Evolutionary conservation across 2,797 vertebrate species (phyloP).

Genomic region (Catharus ustulatus): DNA sequence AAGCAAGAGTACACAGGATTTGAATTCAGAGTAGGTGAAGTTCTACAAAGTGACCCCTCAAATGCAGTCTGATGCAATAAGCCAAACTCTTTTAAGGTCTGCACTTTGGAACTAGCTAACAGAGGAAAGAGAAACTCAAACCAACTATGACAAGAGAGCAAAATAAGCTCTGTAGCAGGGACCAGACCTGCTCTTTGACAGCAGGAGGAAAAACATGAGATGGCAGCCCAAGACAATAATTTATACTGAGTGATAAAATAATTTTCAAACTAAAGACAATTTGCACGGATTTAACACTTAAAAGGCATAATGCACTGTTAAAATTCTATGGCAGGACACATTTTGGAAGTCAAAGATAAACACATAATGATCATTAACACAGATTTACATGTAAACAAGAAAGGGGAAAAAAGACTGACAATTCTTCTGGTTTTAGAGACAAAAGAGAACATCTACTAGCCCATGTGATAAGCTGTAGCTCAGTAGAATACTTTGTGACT

Average conservation of each 20-base stretch:
- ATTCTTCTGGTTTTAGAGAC: not conserved
- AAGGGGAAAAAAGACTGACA: not conserved
- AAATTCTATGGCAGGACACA: not conserved
- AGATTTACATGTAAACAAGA: not conserved
- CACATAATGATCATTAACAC: not conserved
- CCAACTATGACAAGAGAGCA: not conserved
- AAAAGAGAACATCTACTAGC: not conserved
- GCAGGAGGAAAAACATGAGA: not conserved
- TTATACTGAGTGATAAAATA: not conserved
- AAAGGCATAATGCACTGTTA: not conserved
- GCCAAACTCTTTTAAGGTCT: not conserved
- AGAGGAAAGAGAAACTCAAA: not conserved
- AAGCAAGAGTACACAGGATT: slow-evolving; percentile 19
- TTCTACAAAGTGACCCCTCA: not conserved
- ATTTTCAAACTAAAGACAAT: not conserved
- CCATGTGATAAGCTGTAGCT: not conserved
- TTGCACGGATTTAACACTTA: not conserved
- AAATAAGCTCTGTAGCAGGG: not conserved
- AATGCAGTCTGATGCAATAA: not conserved
- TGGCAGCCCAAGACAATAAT: not conserved
- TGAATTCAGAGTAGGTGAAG: not conserved
- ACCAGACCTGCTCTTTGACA: not conserved
- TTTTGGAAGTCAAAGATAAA: not conserved
- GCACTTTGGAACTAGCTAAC: not conserved
- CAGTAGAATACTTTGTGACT: not conserved